These are phyloP conservation scores for Melanerpes formicivorus DNA, from an alignment of 2,113 vertebrate genomes.

Conservation along the genomic window DNA sequence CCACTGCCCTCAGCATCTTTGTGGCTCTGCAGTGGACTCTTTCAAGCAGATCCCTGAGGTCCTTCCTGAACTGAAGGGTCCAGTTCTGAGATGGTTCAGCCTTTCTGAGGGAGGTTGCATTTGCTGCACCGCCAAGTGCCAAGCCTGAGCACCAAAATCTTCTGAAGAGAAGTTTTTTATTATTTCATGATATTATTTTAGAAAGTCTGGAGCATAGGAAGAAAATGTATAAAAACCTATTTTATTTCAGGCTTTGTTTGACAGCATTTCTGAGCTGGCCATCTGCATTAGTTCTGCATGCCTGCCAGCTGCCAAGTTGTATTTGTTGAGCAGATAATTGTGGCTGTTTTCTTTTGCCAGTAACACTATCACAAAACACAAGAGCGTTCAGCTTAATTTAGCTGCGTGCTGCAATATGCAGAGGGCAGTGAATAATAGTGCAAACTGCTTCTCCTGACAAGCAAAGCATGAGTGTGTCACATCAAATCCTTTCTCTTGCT, in stretches of 20 bases:
- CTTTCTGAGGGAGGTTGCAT: neutral
- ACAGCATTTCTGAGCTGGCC: constrained; percentile 53
- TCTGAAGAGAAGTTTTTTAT: neutral
- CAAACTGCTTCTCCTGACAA: constrained; percentile 61
- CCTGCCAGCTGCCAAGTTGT: constrained; percentile 58
- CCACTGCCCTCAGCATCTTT: neutral
- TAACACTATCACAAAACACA: constrained; percentile 55
- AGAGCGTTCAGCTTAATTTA: constrained; percentile 16
- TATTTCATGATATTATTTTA: neutral
- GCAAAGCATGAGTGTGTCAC: constrained; percentile 62
- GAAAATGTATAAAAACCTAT: neutral
- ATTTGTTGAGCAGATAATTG: constrained; percentile 70
- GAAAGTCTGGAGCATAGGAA: neutral
- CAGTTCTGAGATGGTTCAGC: neutral
- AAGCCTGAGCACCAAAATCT: neutral
- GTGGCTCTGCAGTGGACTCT: too few relatives aligned
- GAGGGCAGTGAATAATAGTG: constrained; percentile 60
- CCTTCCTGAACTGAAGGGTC: too few relatives aligned
- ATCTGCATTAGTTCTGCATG: constrained; percentile 59
- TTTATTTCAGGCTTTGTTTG: constrained; percentile 33
- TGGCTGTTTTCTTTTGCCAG: constrained; percentile 58
- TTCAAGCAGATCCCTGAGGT: too few relatives aligned
- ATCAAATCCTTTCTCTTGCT: constrained; percentile 54
- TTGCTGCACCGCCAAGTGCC: neutral
- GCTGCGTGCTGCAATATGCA: constrained; percentile 50